Percentiles rank a stretch among this genome's conserved stretches.
These are phyloP conservation scores for Sebastes dallii DNA, from an alignment of 2,797 vertebrate genomes.

Conservation along the genomic window DNA sequence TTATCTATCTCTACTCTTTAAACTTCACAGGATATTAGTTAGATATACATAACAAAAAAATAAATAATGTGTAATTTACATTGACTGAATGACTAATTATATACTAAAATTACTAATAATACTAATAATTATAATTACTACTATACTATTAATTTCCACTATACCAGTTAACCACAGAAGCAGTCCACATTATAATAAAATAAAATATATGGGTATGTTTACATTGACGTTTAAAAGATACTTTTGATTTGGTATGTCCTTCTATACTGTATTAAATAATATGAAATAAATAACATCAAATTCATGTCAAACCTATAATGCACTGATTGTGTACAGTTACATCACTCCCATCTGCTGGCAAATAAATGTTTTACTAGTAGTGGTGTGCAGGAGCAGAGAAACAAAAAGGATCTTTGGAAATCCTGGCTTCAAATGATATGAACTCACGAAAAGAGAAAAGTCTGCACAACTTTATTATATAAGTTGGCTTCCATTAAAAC, in stretches of 20 bases:
- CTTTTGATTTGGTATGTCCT: not conserved
- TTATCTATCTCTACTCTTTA: not conserved
- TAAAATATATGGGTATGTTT: not conserved
- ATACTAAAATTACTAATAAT: not conserved
- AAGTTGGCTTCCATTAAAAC: slow-evolving; percentile 19
- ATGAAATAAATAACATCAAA: not conserved
- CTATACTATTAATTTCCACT: not conserved
- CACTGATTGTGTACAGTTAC: not conserved
- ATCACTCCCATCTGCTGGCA: slow-evolving; percentile 34
- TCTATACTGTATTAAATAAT: not conserved
- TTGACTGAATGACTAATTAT: not conserved
- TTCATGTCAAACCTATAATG: not conserved
- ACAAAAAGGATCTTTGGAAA: not conserved
- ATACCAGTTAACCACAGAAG: not conserved
- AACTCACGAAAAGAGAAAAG: slow-evolving; percentile 1
- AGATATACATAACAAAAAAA: not conserved
- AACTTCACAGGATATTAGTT: not conserved
- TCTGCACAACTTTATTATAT: slow-evolving; percentile 18
- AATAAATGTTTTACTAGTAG: not conserved
- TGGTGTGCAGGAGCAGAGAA: not conserved
- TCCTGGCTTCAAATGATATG: not conserved
- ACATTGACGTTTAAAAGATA: not conserved
- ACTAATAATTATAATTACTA: not conserved
- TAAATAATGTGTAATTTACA: not conserved
- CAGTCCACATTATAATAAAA: not conserved